Base-by-base conservation (phyloP, 2,888 invertebrate genomes). In the Aphidoletes aphidimyza region DNA sequence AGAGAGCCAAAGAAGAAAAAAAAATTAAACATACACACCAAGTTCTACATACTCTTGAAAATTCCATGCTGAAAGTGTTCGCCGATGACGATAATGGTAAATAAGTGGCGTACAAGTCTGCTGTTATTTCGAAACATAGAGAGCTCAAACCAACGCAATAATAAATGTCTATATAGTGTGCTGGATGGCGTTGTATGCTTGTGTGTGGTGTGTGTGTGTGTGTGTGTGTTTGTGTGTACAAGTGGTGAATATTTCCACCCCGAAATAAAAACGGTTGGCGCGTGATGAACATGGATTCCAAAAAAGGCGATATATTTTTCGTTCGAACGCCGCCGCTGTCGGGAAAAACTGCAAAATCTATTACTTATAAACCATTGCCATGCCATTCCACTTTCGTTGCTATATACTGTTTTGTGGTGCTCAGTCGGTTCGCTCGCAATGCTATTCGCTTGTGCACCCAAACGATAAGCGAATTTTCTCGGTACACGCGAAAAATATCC, bases 81-180 rank as follows among this genome's bases (percentile, higher is more conserved):
- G 81, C 81, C 81, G 81, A 81, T 81, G 81, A 81, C 81, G 81
- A 81, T 81, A 81, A 81, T 81, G 37, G 81, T 81, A 81, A 81
- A 81, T 81, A 81, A 81, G 81, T 81, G 81, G 81, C 37, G 81
- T 81, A 81, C 37, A 81, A 81, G 81, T 81, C 69, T 69, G 69
- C 69, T 30, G 69, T 69, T 30, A 69, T 69, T n/a, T 69, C 34
- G 2, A 69, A 26, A 69, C 30, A 69, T 69, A 69, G 2, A 69
- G 17, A 14, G 5, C 6, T 69, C 22, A 54, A 2, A 54, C 30
- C 30, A 69, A 14, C 69, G 26, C 34, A 30, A 11, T 30, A n/a
- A n/a, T n/a, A n/a, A n/a, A n/a, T n/a, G n/a, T n/a, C n/a, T n/a
- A n/a, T n/a, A n/a, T n/a, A n/a, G n/a, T n/a, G n/a, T n/a, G n/a